These are phyloP conservation scores for Pseudorhiza aurosa DNA, from an alignment of 30 jellyfish, hydroid and myxozoan genomes.

Conservation along the genomic window DNA sequence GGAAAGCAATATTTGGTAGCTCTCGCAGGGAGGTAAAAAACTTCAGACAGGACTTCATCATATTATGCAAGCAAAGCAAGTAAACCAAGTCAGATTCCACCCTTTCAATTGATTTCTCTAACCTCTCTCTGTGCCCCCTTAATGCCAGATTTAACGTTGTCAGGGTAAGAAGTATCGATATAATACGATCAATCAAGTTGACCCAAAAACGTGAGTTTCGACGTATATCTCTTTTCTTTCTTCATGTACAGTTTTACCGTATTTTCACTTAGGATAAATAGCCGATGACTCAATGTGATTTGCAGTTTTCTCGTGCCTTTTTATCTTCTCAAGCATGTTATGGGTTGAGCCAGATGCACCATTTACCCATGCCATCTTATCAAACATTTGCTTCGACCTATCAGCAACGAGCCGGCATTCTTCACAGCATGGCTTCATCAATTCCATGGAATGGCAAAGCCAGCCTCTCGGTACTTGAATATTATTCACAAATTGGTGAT, in stretches of 20 bases:
- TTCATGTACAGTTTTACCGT: constrained; percentile 7
- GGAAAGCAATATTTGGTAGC: constrained; percentile 39
- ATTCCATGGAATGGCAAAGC: constrained; percentile 27
- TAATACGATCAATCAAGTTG: constrained; percentile 33
- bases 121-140: constrained; percentile 29
- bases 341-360: constrained; percentile 4
- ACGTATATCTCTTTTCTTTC: background rate
- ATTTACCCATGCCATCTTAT: constrained; percentile 14
- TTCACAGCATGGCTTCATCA: constrained; percentile 36
- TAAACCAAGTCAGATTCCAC: constrained; percentile 53
- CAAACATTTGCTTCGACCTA: constrained; percentile 20
- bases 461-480: constrained; percentile 46
- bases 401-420: constrained; percentile 29
- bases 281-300: constrained; percentile 28
- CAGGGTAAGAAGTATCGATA: constrained; percentile 34
- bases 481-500: constrained; percentile 29
- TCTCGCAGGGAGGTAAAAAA: constrained; percentile 22
- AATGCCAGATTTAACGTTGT: constrained; percentile 33
- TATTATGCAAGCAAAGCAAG: constrained; percentile 48
- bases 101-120: constrained; percentile 24
- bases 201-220: constrained; percentile 43
- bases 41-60: constrained; percentile 49
- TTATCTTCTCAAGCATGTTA: constrained; percentile 19
- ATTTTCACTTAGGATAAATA: constrained; percentile 5
- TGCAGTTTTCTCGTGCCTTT: constrained; percentile 33